Percentiles rank a stretch among this genome's conserved stretches.
These are phyloP conservation scores for Psophia crepitans DNA, from an alignment of 2,113 vertebrate species.

Conservation along the genomic window DNA sequence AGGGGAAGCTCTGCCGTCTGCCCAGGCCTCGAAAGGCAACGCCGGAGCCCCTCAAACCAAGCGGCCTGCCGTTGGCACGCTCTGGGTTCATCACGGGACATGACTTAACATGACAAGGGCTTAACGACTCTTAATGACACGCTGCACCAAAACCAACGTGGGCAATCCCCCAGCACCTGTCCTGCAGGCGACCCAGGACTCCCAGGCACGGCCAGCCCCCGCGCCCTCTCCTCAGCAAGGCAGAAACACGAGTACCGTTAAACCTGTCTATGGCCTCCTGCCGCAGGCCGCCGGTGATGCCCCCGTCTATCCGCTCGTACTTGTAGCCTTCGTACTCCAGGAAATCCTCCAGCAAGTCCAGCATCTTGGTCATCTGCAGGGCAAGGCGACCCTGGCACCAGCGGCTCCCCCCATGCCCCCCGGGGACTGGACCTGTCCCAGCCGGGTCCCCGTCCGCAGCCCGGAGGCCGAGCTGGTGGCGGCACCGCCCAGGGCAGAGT, in stretches of 20 bases:
- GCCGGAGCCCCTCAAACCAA: neutral
- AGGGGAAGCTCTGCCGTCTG: neutral
- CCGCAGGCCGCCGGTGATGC: slow-evolving; percentile 91
- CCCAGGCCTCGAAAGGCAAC: neutral
- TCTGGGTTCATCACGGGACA: neutral
- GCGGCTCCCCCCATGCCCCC: fast-evolving
- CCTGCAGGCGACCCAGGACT: fast-evolving
- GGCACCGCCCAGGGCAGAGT: fast-evolving
- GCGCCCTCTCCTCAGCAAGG: fast-evolving
- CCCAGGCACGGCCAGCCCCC: neutral
- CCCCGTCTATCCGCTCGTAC: slow-evolving; percentile 93
- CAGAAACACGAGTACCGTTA: slow-evolving; percentile 77
- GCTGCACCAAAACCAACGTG: fast-evolving
- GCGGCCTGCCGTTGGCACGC: neutral
- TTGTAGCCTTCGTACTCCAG: slow-evolving; percentile 96
- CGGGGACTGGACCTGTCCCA: fast-evolving
- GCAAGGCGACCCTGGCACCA: neutral
- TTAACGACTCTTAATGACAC: fast-evolving
- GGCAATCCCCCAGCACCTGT: fast-evolving
- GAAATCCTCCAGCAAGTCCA: slow-evolving; percentile 96
- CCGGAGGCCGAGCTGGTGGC: fast-evolving
- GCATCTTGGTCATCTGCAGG: slow-evolving; percentile 96
- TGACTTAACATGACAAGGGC: neutral
- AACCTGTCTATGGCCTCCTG: slow-evolving; percentile 98
- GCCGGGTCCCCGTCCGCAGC: fast-evolving